phyloP scores from a whole-genome alignment of 2,888 invertebrate species.

The Macropis europaea region DNA sequence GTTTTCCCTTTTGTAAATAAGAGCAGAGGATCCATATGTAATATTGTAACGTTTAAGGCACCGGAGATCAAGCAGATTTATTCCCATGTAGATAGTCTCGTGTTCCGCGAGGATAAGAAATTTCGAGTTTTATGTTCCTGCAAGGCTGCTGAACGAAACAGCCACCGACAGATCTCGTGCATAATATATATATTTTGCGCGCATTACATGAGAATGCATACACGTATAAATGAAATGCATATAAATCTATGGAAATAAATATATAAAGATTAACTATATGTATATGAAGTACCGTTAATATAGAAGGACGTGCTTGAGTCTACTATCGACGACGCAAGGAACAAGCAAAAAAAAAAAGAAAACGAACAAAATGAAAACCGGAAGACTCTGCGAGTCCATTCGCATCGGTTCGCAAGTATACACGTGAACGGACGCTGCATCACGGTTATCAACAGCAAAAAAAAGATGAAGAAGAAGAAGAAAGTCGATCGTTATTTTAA shows the following conservation, averaged over 20 bases:
- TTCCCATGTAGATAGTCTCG: constrained; percentile 60
- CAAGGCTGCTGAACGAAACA: constrained; percentile 72
- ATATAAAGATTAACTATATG: constrained; percentile 17
- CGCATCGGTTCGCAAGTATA: constrained; percentile 45
- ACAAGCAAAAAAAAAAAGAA: not conserved
- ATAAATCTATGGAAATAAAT: constrained; percentile 26
- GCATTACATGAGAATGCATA: constrained; percentile 40
- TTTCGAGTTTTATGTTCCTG: constrained; percentile 76
- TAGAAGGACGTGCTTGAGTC: constrained; percentile 41
- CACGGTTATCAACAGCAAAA: too few species aligned
- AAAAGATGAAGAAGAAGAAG: constrained; percentile 31
- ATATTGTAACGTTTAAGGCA: constrained; percentile 39
- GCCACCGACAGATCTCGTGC: constrained; percentile 76
- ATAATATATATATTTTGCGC: constrained; percentile 69
- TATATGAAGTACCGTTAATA: constrained; percentile 15
- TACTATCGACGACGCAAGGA: constrained; percentile 32
- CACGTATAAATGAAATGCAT: constrained; percentile 20
- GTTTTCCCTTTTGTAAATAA: constrained; percentile 65
- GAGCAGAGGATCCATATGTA: constrained; percentile 44
- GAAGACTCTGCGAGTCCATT: not conserved
- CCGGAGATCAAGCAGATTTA: constrained; percentile 29
- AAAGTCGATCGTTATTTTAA: constrained; percentile 63
- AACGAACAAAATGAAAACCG: not conserved
- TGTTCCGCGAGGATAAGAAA: constrained; percentile 57
- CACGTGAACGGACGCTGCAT: constrained; percentile 40